phyloP scores from a whole-genome alignment of 1,140 invertebrate genomes.

The Helicorthomorpha holstii region DNA sequence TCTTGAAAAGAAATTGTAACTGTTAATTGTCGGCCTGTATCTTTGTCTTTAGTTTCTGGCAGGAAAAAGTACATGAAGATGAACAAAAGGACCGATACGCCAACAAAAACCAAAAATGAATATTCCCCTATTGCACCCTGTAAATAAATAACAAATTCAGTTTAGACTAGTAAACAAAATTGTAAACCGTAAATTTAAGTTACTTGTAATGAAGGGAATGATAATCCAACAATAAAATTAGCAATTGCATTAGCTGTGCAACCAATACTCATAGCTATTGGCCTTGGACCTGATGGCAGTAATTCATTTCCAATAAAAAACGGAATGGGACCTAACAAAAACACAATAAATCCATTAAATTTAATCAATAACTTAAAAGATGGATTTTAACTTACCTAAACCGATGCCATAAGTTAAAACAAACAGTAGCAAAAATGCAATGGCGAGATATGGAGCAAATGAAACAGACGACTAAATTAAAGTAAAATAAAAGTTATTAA shows the following conservation, averaged over 20 bases:
- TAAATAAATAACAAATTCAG: background rate
- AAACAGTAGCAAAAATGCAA: constrained; percentile 49
- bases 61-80: constrained; percentile 30
- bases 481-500: too few species aligned
- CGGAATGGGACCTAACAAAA: constrained; percentile 45
- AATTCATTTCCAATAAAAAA: constrained; percentile 74
- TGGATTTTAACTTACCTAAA: constrained; percentile 30
- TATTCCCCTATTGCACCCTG: constrained; percentile 37
- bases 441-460: constrained; percentile 54
- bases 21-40: too few species aligned
- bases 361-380: background rate
- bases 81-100: constrained; percentile 36
- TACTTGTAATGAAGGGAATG: constrained; percentile 48
- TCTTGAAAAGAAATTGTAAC: too few species aligned
- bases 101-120: constrained; percentile 51
- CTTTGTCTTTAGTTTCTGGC: constrained; percentile 10
- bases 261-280: constrained; percentile 69
- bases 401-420: constrained; percentile 69
- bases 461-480: constrained; percentile 39
- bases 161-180: background rate
- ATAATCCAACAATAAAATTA: constrained; percentile 73
- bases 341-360: background rate
- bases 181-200: background rate
- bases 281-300: constrained; percentile 65
- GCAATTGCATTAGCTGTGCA: constrained; percentile 76